Evolutionary conservation across 2,113 vertebrate genomes (phyloP).

Genomic region (Rhagologus leucostigma): DNA sequence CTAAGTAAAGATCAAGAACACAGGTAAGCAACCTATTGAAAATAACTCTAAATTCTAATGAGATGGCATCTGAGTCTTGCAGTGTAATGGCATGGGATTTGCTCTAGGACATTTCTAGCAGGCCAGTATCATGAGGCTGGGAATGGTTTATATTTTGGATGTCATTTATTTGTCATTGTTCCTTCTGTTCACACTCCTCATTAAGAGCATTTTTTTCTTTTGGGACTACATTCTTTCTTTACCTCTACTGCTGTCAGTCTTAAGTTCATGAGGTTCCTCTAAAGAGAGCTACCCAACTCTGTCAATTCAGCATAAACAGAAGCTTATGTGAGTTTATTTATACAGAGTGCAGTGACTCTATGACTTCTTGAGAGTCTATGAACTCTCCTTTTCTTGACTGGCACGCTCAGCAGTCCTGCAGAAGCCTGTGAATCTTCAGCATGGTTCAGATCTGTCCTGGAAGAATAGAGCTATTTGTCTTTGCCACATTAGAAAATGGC

Average conservation of each 20-base stretch:
- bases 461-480: slow-evolving; percentile 57
- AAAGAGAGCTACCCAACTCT: neutral
- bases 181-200: neutral
- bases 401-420: neutral
- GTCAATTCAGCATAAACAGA: neutral
- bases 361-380: neutral
- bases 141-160: slow-evolving; percentile 17
- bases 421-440: slow-evolving; percentile 44
- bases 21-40: neutral
- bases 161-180: slow-evolving; percentile 39
- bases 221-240: neutral
- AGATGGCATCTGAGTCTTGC: neutral
- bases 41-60: neutral
- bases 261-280: neutral
- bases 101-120: neutral
- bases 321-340: neutral
- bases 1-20: neutral
- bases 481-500: slow-evolving; percentile 47
- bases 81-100: neutral
- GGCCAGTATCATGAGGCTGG: neutral
- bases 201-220: neutral
- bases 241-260: neutral
- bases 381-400: neutral
- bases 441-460: slow-evolving; percentile 20
- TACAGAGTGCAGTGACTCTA: neutral